A percentile compares a stretch with the other conserved stretches of the same genome.
These are phyloP conservation scores for Melanotaenia nigrans DNA, from an alignment of 2,797 vertebrate genomes.

Conservation along the genomic window DNA sequence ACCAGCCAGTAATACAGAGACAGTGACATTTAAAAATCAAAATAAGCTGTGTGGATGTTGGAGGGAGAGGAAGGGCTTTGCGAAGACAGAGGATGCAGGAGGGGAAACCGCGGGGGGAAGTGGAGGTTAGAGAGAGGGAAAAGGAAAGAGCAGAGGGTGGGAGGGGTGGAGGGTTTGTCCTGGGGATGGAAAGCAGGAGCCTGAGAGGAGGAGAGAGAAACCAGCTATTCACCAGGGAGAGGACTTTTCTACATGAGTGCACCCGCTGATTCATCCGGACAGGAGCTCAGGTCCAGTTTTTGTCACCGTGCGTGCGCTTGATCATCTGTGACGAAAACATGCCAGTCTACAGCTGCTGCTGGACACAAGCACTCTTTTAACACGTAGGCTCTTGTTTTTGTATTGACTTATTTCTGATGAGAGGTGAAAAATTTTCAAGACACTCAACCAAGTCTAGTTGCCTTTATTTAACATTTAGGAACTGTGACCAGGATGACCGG, in stretches of 20 bases:
- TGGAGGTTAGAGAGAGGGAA: conserved; percentile 46
- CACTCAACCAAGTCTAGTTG: neutral
- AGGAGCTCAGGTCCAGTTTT: conserved; percentile 82
- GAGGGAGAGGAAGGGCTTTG: conserved; percentile 11
- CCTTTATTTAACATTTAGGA: conserved; percentile 8
- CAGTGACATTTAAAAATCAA: conserved; percentile 67
- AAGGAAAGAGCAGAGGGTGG: conserved; percentile 54
- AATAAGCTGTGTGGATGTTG: conserved; percentile 54
- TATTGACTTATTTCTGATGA: conserved; percentile 22
- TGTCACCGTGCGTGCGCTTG: conserved; percentile 71
- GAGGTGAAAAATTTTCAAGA: conserved; percentile 34
- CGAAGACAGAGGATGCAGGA: conserved; percentile 31
- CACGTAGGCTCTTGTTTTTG: conserved; percentile 17
- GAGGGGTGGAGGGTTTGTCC: conserved; percentile 46
- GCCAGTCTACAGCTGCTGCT: conserved; percentile 76
- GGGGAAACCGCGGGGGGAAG: conserved; percentile 48
- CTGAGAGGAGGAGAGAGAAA: conserved; percentile 42
- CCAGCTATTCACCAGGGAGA: conserved; percentile 71
- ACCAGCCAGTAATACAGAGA: conserved; percentile 55
- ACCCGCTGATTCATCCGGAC: conserved; percentile 77
- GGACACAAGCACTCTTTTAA: conserved; percentile 54
- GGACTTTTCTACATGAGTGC: conserved; percentile 73
- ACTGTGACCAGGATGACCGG: conserved; percentile 3
- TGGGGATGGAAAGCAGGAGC: conserved; percentile 51
- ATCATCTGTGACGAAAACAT: conserved; percentile 78